Evolutionary conservation across 2,888 invertebrate species (phyloP).

Genomic region (Epirrhoe tristata): DNA sequence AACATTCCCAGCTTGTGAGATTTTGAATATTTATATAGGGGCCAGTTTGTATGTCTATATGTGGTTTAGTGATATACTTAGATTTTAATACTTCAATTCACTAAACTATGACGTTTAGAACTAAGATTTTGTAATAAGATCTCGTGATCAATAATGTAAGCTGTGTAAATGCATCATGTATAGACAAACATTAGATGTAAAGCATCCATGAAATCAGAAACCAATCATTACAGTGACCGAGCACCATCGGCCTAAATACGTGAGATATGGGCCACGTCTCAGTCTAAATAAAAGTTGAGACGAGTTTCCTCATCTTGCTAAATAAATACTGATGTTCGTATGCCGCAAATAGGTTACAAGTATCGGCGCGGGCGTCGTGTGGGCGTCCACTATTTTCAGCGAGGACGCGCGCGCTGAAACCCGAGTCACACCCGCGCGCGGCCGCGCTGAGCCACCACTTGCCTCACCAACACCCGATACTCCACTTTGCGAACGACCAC

Average conservation of each 20-base stretch:
- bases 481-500: constrained; percentile 44
- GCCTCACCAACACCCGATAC: constrained; percentile 41
- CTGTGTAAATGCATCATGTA: neutral
- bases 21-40: constrained; percentile 28
- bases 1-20: constrained; percentile 51
- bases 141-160: neutral
- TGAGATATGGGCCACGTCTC: constrained; percentile 75
- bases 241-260: constrained; percentile 66
- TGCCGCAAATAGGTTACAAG: constrained; percentile 82
- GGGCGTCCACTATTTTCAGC: constrained; percentile 80
- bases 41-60: constrained; percentile 15
- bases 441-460: constrained; percentile 44
- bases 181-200: neutral
- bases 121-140: neutral
- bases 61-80: constrained; percentile 2
- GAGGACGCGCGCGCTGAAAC: constrained; percentile 80
- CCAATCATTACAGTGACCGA: constrained; percentile 47
- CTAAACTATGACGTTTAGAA: neutral
- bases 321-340: constrained; percentile 80
- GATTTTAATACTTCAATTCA: neutral
- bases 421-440: constrained; percentile 71
- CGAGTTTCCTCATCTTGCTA: constrained; percentile 81
- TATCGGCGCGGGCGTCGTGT: constrained; percentile 56
- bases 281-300: constrained; percentile 75
- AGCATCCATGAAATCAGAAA: constrained; percentile 50